Conservation (phyloP, 2,888 invertebrate species). For the Suillia variegata region DNA sequence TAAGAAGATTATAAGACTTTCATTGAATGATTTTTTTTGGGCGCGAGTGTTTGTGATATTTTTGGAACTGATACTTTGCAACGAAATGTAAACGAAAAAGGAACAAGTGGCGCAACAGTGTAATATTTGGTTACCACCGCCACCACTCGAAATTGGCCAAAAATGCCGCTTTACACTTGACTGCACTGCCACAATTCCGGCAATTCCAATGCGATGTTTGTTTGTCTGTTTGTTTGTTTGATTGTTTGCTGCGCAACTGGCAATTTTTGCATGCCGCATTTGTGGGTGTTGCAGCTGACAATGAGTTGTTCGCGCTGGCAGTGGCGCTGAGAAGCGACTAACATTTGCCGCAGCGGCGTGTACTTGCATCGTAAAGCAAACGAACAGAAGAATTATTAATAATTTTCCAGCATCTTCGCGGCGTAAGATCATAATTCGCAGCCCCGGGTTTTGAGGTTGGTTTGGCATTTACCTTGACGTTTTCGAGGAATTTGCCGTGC, state of each 20-base stretch:
- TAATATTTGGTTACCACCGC: not conserved
- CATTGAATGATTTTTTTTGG: too few relatives aligned
- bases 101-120: not conserved
- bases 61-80: too few relatives aligned
- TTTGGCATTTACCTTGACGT: slow-evolving; percentile 50
- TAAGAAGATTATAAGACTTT: too few relatives aligned
- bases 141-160: slow-evolving; percentile 42
- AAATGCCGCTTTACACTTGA: slow-evolving; percentile 35
- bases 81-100: too few relatives aligned
- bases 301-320: slow-evolving; percentile 33
- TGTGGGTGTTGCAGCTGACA: slow-evolving; percentile 40
- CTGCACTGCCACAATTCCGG: too few relatives aligned
- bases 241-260: too few relatives aligned
- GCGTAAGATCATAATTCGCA: slow-evolving; percentile 24
- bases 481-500: not conserved
- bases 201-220: too few relatives aligned
- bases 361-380: not conserved
- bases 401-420: too few relatives aligned
- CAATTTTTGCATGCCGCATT: slow-evolving; percentile 3
- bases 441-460: not conserved
- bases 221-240: too few relatives aligned
- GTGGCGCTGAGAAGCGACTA: slow-evolving; percentile 45
- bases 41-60: too few relatives aligned
- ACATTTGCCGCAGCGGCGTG: slow-evolving; percentile 41
- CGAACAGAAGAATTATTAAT: slow-evolving; percentile 44